A percentile compares a stretch with the other conserved stretches of the same genome.
Conservation (phyloP, 2,797 vertebrate genomes). For the Acrossocheilus wenchowensis region DNA sequence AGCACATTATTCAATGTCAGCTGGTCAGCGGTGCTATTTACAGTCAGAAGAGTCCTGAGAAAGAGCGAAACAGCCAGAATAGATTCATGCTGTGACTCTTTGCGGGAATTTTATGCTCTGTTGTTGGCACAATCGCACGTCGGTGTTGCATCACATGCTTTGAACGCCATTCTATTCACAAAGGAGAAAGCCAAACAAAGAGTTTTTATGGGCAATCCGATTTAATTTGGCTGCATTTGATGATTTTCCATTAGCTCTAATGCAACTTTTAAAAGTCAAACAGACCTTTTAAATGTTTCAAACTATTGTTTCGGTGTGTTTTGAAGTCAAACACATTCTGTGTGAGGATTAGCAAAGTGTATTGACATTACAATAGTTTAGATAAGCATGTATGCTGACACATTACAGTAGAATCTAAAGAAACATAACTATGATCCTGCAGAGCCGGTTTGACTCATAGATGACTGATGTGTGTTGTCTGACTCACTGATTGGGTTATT, state of each 20-base stretch:
- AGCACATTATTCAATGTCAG: background rate
- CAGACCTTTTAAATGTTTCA: background rate
- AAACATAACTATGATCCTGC: background rate
- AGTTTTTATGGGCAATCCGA: background rate
- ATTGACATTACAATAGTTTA: slow-evolving; percentile 20
- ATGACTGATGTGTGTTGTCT: background rate
- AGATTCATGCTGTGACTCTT: slow-evolving; percentile 22
- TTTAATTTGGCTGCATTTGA: slow-evolving; percentile 19
- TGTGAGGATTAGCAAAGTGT: slow-evolving; percentile 19
- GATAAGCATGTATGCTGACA: slow-evolving; percentile 23
- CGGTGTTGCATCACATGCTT: slow-evolving; percentile 46
- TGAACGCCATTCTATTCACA: background rate
- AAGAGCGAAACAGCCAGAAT: slow-evolving; percentile 20
- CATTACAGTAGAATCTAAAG: slow-evolving; percentile 18
- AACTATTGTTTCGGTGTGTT: slow-evolving; percentile 27
- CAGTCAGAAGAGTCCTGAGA: slow-evolving; percentile 29
- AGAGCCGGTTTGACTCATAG: slow-evolving; percentile 30
- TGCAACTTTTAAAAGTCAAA: background rate
- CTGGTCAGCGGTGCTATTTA: slow-evolving; percentile 2
- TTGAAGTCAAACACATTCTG: slow-evolving; percentile 22
- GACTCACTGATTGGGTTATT: slow-evolving; percentile 19
- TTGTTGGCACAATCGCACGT: slow-evolving; percentile 32
- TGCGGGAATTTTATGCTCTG: slow-evolving; percentile 33
- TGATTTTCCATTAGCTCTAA: slow-evolving; percentile 7
- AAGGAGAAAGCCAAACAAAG: slow-evolving; percentile 12